Base-by-base conservation (phyloP, 2,888 invertebrate genomes). In the Dioctria linearis region DNA sequence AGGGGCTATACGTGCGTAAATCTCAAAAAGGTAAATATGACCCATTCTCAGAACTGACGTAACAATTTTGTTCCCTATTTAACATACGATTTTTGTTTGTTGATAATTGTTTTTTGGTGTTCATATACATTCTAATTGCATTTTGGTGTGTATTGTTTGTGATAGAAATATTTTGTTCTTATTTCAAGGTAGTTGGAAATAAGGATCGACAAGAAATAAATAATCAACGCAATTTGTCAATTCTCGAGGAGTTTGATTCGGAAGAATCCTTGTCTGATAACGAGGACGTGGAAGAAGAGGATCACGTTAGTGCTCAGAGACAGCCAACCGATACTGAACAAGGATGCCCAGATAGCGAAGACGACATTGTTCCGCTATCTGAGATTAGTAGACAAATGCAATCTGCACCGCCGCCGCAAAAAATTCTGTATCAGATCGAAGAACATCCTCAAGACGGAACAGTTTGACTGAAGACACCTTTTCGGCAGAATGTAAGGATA, bases 401-500 rank as follows among this genome's bases (percentile, higher is more conserved):
- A n/a, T 11, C 57, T n/a, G 13, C n/a, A n/a, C 11, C 13, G 11
- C n/a, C 57, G 57, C 57, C n/a, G 11, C 11, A n/a, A 4, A 11
- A 57, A n/a, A 13, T 57, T 4, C 11, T 57, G 6, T n/a, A n/a
- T 57, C 57, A 11, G 13, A 57, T 4, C 11, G 6, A 57, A 4
- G n/a, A 57, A 13, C 4, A 9, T 57, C 57, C 4, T 57, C 57
- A n/a, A 13, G 4, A 73, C 13, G 54, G 73, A 13, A 73, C 73
- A 51, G 46, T 39, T 46, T 73, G 51, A 51, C 39, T 11, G 6
- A 73, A 73, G 49, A 46, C 54, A 51, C 51, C 73, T 25, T 25
- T 54, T 9, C 73, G 73, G 13, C 73, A 49, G 46, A 51, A 73
- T 73, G 73, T 73, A n/a, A 46, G 73, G 11, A 73, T 6, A 51